These are phyloP conservation scores for Drosophila cardini DNA, from an alignment of 1,140 invertebrate genomes.

Conservation along the genomic window DNA sequence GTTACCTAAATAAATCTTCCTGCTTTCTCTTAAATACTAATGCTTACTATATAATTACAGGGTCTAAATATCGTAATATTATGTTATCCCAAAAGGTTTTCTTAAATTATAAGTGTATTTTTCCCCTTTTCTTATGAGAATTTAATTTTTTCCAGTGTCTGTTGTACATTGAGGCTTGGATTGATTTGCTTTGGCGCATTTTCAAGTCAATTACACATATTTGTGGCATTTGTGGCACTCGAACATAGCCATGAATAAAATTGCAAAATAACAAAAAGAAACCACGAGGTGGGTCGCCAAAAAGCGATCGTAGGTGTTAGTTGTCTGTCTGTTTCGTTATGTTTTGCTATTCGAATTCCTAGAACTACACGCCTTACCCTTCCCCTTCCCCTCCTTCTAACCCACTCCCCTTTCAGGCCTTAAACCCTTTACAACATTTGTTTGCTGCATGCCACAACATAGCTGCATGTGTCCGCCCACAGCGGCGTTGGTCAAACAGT, in stretches of 20 bases:
- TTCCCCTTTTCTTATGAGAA: no score
- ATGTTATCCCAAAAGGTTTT: no score
- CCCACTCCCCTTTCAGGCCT: conserved; percentile 8
- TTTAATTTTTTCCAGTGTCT: conserved; percentile 12
- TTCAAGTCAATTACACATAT: conserved; percentile 82
- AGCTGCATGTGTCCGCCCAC: conserved; percentile 74
- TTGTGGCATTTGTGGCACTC: conserved; percentile 81
- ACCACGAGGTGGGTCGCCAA: conserved; percentile 71
- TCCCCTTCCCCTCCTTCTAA: conserved; percentile 34
- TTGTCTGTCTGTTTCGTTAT: conserved; percentile 63
- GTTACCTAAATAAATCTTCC: no score
- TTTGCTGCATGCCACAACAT: conserved; percentile 71
- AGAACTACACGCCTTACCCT: conserved; percentile 25
- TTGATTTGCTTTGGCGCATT: conserved; percentile 78
- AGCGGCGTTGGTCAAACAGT: conserved; percentile 49
- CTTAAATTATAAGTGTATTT: no score
- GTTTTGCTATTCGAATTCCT: conserved; percentile 39
- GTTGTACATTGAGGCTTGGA: conserved; percentile 42
- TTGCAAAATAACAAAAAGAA: neutral
- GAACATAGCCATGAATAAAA: conserved; percentile 63
- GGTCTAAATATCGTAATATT: no score
- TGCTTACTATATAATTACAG: no score
- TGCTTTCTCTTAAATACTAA: no score
- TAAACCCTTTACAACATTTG: neutral
- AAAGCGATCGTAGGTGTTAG: conserved; percentile 67